Evolutionary conservation across 2,113 vertebrate species (phyloP), one percentile per base, ranked within the genome.

Genomic region (Camelus dromedarius): DNA sequence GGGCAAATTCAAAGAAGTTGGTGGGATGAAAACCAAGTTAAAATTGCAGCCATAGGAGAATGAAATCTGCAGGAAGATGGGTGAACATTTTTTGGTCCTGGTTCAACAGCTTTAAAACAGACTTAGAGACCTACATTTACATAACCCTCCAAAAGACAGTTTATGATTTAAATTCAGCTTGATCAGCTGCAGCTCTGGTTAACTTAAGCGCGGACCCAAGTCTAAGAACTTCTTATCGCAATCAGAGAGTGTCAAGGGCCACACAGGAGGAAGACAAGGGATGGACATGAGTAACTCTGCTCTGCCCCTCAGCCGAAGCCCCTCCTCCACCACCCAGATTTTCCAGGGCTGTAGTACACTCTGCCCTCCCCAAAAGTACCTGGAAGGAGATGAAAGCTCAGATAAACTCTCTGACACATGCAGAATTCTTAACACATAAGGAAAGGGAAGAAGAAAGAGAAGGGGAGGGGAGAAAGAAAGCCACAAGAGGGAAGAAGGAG

Each of bases 141-240:
- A 50, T 75, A 96, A 85, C 81, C 8, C 85, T 95, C 82, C 77
- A 69, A 69, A 67, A 92, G 66, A 42, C 56, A 70, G 82, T 56
- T 83, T 91, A 48, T 85, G 67, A 62, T 85, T 94, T 72, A 85
- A 84, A 94, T 89, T 89, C 88, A 62, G 13, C 14, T 64, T 91
- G 54, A 28, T 81, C 20, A 30, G 24, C 48, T 38, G 15, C 32
- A 93, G 76, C 52, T 87, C 80, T 88, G 58, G 58, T 50, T 88
- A 93, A 69, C n/a, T 48, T 58, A 48, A 86, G 28, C 70, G 54
- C 91, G 46, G 82, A 54, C 46, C 50, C 81, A 89, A 30, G n/a
- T 26, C 70, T 83, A 89, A 95, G 48, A 66, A 83, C 32, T 20
- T 82, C 32, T 38, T 52, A 11, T 2, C 64, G 87, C 69, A 79